Base-by-base conservation (phyloP, 2,797 vertebrate species). In the Clangula hyemalis region DNA sequence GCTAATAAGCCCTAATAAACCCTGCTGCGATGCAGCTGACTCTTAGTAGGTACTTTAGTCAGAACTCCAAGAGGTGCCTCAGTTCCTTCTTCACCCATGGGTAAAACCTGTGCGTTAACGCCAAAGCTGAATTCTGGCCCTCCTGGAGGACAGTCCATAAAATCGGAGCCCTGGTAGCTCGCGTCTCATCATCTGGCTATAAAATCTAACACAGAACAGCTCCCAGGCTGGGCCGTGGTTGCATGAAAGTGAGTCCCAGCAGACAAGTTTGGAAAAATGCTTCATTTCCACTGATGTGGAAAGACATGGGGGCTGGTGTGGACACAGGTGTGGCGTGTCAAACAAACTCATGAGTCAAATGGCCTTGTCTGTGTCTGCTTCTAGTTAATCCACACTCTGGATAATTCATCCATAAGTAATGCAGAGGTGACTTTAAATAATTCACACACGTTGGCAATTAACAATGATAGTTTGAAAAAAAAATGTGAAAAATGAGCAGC, bases 141-240 rank as follows among this genome's bases (percentile, higher is more conserved):
- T 3, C 4, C 4, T 36, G 8, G 27, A 28, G 21, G 2, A 22
- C n/a, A 1, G 56, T 22, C 13, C 65, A 24, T 16, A 19, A 65
- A 17, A 47, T 6, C 61, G 17, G 28, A 69, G 56, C 11, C 32
- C 13, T 2, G 2, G 4, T 15, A 25, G 32, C 13, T 65, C 11
- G 0, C 6, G 30, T 2, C 13, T 75, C n/a, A 5, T n/a, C 24
- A 8, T 0, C 0, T 28, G 19, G 32, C 6, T 11, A 24, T 45
- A 34, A 80, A 79, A 66, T n/a, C 15, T 34, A 24, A 6, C n/a
- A 1, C 30, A 5, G 30, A 5, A 0, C 14, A 47, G 18, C 28
- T 76, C 7, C 2, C 27, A 36, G 3, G 24, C 51, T 8, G 39
- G 65, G 38, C 36, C 66, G 38, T 51, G 32, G 30, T 74, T 80